phyloP scores from a whole-genome alignment of 1,140 invertebrate species.

The Drosophila simulans region DNA sequence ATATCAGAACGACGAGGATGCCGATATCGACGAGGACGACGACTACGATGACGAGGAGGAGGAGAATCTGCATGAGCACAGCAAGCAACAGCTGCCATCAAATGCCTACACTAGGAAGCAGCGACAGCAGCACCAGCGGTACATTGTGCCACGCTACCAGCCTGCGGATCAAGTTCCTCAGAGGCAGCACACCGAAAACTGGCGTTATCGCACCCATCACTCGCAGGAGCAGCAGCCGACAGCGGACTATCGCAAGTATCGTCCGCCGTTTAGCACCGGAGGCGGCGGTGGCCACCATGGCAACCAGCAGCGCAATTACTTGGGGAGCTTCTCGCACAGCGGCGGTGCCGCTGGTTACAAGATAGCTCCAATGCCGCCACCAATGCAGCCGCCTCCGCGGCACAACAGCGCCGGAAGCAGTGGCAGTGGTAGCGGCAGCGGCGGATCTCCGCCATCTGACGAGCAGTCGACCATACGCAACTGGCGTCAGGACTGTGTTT shows the following conservation, averaged over 20 bases:
- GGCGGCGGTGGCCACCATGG: conserved; percentile 69
- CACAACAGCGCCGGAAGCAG: conserved; percentile 41
- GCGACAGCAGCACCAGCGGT: conserved; percentile 61
- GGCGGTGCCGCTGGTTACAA: conserved; percentile 65
- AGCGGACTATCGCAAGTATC: conserved; percentile 66
- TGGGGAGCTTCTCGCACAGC: conserved; percentile 75
- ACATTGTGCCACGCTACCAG: conserved; percentile 45
- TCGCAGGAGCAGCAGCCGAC: conserved; percentile 62
- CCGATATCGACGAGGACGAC: conserved; percentile 71
- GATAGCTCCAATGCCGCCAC: conserved; percentile 39
- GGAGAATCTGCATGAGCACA: conserved; percentile 19
- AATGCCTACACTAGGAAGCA: conserved; percentile 68
- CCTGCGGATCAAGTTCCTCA: conserved; percentile 9
- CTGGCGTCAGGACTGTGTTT: conserved; percentile 81
- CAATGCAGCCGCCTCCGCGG: conserved; percentile 12
- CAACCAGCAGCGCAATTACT: conserved; percentile 78
- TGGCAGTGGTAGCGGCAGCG: conserved; percentile 60
- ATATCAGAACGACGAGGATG: conserved; percentile 77
- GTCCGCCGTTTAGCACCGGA: conserved; percentile 70
- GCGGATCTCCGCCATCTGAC: conserved; percentile 76
- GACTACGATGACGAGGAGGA: conserved; percentile 60
- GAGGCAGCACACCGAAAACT: conserved; percentile 63
- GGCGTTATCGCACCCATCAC: conserved; percentile 77
- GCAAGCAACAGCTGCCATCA: conserved; percentile 44
- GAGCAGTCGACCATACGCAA: conserved; percentile 72